phyloP scores from a whole-genome alignment of 2,113 vertebrate genomes.

The Eidolon helvum region DNA sequence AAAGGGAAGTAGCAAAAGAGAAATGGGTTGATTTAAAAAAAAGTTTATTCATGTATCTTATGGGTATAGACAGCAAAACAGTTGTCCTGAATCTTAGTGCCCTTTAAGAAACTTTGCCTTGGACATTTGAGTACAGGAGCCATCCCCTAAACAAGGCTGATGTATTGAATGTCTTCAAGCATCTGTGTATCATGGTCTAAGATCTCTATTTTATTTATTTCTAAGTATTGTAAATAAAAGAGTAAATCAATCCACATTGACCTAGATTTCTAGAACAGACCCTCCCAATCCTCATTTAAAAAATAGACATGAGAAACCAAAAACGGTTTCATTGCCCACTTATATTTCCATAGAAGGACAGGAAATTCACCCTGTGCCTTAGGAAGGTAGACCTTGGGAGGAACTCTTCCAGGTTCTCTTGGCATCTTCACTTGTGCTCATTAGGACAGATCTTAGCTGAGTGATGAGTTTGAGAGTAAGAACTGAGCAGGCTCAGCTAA shows the following conservation, averaged over 20 bases:
- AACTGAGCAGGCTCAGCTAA: not conserved
- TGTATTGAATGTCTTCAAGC: not conserved
- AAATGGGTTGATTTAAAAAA: conserved; percentile 29
- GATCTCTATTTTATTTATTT: conserved; percentile 12
- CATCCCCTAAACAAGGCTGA: not conserved
- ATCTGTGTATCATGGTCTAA: not conserved
- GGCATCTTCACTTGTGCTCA: not conserved
- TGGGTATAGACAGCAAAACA: not conserved
- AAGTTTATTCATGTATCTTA: not conserved
- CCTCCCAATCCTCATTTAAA: not conserved
- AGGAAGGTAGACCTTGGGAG: not conserved
- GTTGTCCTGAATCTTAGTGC: not conserved
- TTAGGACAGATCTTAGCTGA: too few relatives aligned
- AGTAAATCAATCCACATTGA: not conserved
- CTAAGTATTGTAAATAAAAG: not conserved
- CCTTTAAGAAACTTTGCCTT: conserved; percentile 1
- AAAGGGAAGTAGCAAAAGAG: not conserved
- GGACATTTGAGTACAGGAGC: not conserved
- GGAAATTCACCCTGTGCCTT: not conserved
- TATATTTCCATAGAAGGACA: not conserved
- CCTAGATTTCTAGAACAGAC: not conserved
- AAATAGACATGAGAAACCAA: not conserved
- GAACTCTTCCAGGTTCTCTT: not conserved
- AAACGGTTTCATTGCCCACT: not conserved
- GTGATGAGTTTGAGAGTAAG: not conserved